These are phyloP conservation scores for Dendrolimus kikuchii DNA, from an alignment of 1,140 invertebrate genomes.

Conservation along the genomic window DNA sequence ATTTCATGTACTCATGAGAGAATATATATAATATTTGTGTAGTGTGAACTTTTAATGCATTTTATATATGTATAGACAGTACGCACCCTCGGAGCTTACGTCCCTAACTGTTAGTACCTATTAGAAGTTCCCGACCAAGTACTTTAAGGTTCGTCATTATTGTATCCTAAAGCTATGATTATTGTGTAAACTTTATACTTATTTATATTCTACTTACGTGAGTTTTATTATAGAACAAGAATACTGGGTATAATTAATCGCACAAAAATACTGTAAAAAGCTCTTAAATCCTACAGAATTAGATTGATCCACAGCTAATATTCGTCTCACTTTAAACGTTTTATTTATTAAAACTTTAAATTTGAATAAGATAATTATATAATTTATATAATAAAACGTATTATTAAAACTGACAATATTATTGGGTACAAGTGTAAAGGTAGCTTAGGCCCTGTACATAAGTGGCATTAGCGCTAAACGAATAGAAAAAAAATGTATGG, in stretches of 20 bases:
- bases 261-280: too few relatives aligned
- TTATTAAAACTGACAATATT: too few relatives aligned
- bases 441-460: too few relatives aligned
- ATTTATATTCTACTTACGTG: not conserved
- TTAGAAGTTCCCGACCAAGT: conserved; percentile 67
- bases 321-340: too few relatives aligned
- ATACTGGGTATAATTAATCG: not conserved
- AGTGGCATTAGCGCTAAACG: too few relatives aligned
- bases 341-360: too few relatives aligned
- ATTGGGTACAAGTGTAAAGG: too few relatives aligned
- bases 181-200: conserved; percentile 3
- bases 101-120: conserved; percentile 63
- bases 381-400: too few relatives aligned
- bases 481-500: too few relatives aligned
- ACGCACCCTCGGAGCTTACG: conserved; percentile 66
- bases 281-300: too few relatives aligned
- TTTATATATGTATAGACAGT: conserved; percentile 52
- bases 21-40: conserved; percentile 33
- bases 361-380: too few relatives aligned
- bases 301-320: too few relatives aligned
- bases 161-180: conserved; percentile 6
- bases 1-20: conserved; percentile 56
- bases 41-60: conserved; percentile 39
- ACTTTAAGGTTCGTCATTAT: conserved; percentile 61
- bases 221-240: not conserved